phyloP scores from a whole-genome alignment of 2,113 vertebrate genomes.

The Amia ocellicauda region DNA sequence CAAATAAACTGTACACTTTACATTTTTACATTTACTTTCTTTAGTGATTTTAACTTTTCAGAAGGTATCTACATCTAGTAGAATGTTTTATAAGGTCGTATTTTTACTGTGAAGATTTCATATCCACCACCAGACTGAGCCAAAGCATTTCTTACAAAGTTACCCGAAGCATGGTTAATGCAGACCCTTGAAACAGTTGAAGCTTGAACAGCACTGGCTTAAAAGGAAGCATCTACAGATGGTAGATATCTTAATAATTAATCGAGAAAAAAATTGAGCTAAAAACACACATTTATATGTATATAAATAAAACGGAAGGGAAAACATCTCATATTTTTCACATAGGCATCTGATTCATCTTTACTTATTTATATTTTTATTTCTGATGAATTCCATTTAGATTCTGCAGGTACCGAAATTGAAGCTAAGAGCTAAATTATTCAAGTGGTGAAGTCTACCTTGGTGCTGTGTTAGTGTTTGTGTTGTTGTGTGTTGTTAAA shows the following conservation, averaged over 20 bases:
- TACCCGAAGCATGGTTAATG: background rate
- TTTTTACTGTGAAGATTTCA: background rate
- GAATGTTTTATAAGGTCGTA: background rate
- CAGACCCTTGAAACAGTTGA: conserved; percentile 6
- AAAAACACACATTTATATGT: background rate
- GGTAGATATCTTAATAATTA: conserved; percentile 47
- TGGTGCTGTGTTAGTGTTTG: conserved; percentile 21
- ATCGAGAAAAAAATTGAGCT: conserved; percentile 35
- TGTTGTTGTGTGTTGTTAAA: conserved; percentile 14
- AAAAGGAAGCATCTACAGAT: conserved; percentile 33
- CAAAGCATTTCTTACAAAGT: background rate
- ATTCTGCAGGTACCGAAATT: background rate
- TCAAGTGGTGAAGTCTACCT: conserved; percentile 35
- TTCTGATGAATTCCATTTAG: background rate
- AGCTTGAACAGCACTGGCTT: conserved; percentile 30
- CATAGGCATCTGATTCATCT: background rate
- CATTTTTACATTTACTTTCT: too few species aligned
- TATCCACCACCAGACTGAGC: background rate
- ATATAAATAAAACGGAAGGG: too few species aligned
- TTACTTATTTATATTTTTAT: background rate
- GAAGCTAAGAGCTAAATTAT: conserved; percentile 42
- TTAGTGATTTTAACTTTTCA: too few species aligned
- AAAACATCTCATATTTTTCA: background rate
- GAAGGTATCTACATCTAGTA: too few species aligned
- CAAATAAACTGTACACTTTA: too few species aligned